Base-by-base conservation (phyloP, 2,888 invertebrate species). In the Aspidiotus rigidus region DNA sequence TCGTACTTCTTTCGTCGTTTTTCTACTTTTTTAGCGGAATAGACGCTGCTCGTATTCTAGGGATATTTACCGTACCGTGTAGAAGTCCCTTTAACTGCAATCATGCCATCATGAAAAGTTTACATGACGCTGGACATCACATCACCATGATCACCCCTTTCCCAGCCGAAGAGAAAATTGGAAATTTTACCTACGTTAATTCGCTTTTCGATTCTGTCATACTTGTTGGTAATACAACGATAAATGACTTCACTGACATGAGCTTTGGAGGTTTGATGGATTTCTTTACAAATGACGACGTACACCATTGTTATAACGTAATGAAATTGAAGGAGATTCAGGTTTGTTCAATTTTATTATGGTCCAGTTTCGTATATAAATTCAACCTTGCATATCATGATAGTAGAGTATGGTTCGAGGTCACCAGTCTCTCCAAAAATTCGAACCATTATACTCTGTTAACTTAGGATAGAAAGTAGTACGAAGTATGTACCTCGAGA, bases 41-140 rank as follows among this genome's bases (percentile, higher is more conserved):
- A 55, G 17, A 55, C n/a, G 56, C 56, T 16, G 13, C n/a, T 55
- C 56, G 56, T 13, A 55, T 55, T 55, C n/a, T 55, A 17, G 56
- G 56, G 2, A 55, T 55, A 2, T 55, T n/a, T 8, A 13, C 9
- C 1, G 3, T 7, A 15, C 16, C 15, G 17, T 9, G 56, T 9
- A 13, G 9, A n/a, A 55, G 56, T 55, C 56, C 3, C 17, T 55
- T 55, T 55, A 9, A 3, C 56, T 55, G 15, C n/a, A 15, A 55
- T n/a, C 16, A 55, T 16, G n/a, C 56, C 9, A 55, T 55, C 9
- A 55, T 55, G 56, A 55, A n/a, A n/a, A 55, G 56, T 55, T 55
- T 55, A n/a, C 10, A 9, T 9, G 10, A 15, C 3, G 56, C 56
- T 55, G 56, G 56, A 16, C 56, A 55, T n/a, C 56, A 55, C 9